Conservation (phyloP, 2,797 vertebrate genomes). For the Mastacembelus armatus region DNA sequence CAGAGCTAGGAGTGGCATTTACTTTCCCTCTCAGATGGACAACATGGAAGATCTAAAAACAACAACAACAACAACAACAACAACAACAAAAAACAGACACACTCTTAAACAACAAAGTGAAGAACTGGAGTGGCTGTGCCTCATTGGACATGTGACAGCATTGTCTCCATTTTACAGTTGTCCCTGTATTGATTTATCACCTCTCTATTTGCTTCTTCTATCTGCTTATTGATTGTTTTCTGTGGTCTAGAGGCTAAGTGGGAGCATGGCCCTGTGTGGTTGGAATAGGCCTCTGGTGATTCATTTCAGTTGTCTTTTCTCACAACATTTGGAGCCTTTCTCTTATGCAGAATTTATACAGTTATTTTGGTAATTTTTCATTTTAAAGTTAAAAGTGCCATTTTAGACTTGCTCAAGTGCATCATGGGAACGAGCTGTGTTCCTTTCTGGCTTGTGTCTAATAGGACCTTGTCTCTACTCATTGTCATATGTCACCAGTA, state of each 20-base stretch:
- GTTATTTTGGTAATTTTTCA: neutral
- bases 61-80: no score
- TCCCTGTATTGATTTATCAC: constrained; percentile 23
- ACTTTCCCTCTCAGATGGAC: constrained; percentile 19
- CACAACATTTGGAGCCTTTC: constrained; percentile 1
- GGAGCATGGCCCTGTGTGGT: constrained; percentile 8
- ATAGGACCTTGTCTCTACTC: constrained; percentile 43
- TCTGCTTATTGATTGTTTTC: constrained; percentile 37
- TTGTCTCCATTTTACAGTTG: constrained; percentile 24
- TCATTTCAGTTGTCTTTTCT: constrained; percentile 20
- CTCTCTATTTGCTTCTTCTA: constrained; percentile 2
- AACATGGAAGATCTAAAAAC: constrained; percentile 6
- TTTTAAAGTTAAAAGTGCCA: constrained; percentile 1
- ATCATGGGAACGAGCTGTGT: constrained; percentile 23
- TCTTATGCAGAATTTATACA: neutral
- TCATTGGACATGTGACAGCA: constrained; percentile 14
- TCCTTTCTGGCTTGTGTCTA: constrained; percentile 32
- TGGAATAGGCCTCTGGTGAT: constrained; percentile 1
- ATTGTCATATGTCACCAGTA: constrained; percentile 52
- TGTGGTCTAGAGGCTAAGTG: constrained; percentile 19
- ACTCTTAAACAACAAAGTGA: neutral
- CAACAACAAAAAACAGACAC: no score
- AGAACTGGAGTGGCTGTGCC: neutral
- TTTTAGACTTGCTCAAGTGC: constrained; percentile 24
- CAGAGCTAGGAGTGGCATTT: constrained; percentile 50